Evolutionary conservation across 2,113 vertebrate species (phyloP), one percentile per base, ranked within the genome.

Genomic region (Microtus pennsylvanicus): DNA sequence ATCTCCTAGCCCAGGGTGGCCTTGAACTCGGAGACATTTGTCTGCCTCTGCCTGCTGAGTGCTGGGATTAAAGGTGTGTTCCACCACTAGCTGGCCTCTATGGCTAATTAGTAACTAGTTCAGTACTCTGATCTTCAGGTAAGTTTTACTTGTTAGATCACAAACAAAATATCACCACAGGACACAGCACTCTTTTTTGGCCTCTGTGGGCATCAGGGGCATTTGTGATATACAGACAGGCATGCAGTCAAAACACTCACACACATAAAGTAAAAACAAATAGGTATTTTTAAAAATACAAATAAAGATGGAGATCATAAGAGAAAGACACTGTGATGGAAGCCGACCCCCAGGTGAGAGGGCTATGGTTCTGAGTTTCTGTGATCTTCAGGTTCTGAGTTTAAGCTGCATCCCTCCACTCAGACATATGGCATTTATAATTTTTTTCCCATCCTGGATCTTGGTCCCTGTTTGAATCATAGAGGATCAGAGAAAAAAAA

Each of bases 391-490:
- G 52, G 33, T 5, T 87, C 42, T 42, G 70, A 35, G 61, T 78
- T 75, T 47, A 87, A 88, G 70, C 55, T 89, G n/a, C 5, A 12
- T 55, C 78, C 33, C 52, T 96, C 42, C 50, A 47, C 63, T 17
- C 82, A 69, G 90, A 75, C 61, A 55, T 77, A 38, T 8, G 52
- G 42, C 33, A 58, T 91, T 94, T 89, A 52, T 5, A 87, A 78
- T 45, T 91, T 90, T 69, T 85, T 95, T 96, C 55, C 86, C 22
- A 72, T 28, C 14, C 47, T 94, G 55, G 78, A 47, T 19, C 22
- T 58, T 16, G 12, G 80, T 91, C 22, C 87, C 89, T 87, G 69
- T 87, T 76, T 82, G 82, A 89, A 80, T 91, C 69, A 63, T 63
- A 87, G 65, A 45, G 75, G 30, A 10, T 42, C 10, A 35, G 10